Conservation (phyloP, 2,797 vertebrate species). For the Enteromius unitaeniatus region DNA sequence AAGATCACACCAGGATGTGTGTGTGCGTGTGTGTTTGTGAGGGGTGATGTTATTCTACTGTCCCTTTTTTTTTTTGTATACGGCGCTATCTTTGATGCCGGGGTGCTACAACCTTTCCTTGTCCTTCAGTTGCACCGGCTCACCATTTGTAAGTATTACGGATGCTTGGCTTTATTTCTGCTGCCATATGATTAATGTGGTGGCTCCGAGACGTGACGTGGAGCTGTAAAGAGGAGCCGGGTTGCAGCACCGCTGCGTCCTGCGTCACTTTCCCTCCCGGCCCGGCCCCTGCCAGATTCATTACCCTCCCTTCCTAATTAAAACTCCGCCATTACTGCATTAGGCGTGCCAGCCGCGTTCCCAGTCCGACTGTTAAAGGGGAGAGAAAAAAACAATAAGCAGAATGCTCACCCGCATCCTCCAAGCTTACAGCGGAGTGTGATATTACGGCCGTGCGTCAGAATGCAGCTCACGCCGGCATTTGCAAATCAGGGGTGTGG, state of each 20-base stretch:
- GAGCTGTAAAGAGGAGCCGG: slow-evolving; percentile 70
- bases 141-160: slow-evolving; percentile 76
- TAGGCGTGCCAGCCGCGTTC: slow-evolving; percentile 34
- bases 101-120: slow-evolving; percentile 69
- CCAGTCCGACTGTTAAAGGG: slow-evolving; percentile 34
- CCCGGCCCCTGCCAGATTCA: slow-evolving; percentile 61
- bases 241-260: slow-evolving; percentile 52
- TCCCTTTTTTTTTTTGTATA: slow-evolving; percentile 53
- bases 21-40: slow-evolving; percentile 40
- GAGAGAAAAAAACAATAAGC: slow-evolving; percentile 39
- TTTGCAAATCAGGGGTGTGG: slow-evolving; percentile 61
- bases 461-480: slow-evolving; percentile 61
- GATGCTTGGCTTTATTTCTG: slow-evolving; percentile 79
- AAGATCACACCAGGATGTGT: slow-evolving; percentile 51
- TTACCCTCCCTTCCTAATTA: slow-evolving; percentile 64
- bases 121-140: slow-evolving; percentile 74
- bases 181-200: slow-evolving; percentile 81
- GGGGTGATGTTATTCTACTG: slow-evolving; percentile 20
- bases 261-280: slow-evolving; percentile 48
- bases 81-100: slow-evolving; percentile 34
- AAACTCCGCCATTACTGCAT: slow-evolving; percentile 61
- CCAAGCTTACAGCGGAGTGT: slow-evolving; percentile 35
- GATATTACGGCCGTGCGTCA: slow-evolving; percentile 52
- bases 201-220: slow-evolving; percentile 74
- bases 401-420: not conserved